Conservation (phyloP, 1,140 invertebrate genomes). For the Drosophila cardini region DNA sequence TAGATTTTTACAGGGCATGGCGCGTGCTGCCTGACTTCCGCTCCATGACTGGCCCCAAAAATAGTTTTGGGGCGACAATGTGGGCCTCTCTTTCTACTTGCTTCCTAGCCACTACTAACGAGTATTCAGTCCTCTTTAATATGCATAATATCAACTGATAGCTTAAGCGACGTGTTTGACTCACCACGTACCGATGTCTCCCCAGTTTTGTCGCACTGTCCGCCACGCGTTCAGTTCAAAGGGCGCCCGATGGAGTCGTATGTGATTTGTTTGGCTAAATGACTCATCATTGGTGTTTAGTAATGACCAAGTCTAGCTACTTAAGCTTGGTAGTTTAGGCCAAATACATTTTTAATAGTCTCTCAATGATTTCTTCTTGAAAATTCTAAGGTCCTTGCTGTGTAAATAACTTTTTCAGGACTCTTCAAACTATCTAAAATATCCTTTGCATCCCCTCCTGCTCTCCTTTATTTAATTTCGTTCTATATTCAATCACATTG, state of each 20-base stretch:
- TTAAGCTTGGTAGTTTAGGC: not conserved
- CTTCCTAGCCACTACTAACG: not conserved
- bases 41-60: constrained; percentile 44
- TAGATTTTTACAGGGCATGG: constrained; percentile 24
- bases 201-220: constrained; percentile 23
- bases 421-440: not conserved
- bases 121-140: constrained; percentile 68
- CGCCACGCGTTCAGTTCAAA: constrained; percentile 75
- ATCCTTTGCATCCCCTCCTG: not conserved
- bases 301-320: constrained; percentile 12
- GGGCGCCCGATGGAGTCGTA: constrained; percentile 49
- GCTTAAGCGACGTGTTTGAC: constrained; percentile 68
- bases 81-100: not conserved
- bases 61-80: constrained; percentile 33
- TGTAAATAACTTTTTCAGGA: not conserved
- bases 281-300: constrained; percentile 51
- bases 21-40: constrained; percentile 75
- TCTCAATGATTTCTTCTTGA: not conserved
- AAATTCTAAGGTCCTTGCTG: not conserved
- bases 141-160: constrained; percentile 67
- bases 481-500: constrained; percentile 30
- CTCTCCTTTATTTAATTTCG: not conserved
- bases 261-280: constrained; percentile 56
- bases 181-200: constrained; percentile 57
- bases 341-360: not conserved